Conservation (phyloP, 2,888 invertebrate species). For the Anorthoa munda region DNA sequence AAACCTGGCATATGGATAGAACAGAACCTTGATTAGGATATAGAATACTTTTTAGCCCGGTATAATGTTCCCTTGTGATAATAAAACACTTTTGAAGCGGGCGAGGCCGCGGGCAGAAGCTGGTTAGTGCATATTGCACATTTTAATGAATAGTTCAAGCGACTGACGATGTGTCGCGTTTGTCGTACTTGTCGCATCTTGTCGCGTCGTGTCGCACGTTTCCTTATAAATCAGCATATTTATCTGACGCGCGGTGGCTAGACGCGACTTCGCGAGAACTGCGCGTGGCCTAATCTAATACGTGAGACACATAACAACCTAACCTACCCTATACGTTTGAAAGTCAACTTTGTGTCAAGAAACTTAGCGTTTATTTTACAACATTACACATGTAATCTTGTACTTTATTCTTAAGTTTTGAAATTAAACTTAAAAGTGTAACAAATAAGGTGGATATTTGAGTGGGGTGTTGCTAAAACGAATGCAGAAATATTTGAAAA, state of each 20-base stretch:
- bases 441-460: constrained; percentile 27
- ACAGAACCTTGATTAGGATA: too few relatives aligned
- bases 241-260: constrained; percentile 58
- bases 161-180: constrained; percentile 32
- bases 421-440: constrained; percentile 31
- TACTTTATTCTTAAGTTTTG: constrained; percentile 11
- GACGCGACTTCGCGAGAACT: constrained; percentile 55
- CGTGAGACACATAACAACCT: constrained; percentile 65
- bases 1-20: too few relatives aligned
- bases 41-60: too few relatives aligned
- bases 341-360: constrained; percentile 42
- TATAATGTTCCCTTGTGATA: too few relatives aligned
- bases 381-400: constrained; percentile 6
- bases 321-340: constrained; percentile 23
- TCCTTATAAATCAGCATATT: constrained; percentile 68
- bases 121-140: not conserved
- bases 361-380: constrained; percentile 40
- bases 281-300: constrained; percentile 70
- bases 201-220: constrained; percentile 49
- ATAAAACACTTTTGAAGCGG: too few relatives aligned
- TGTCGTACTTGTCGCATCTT: constrained; percentile 19
- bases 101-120: too few relatives aligned
- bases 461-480: constrained; percentile 28
- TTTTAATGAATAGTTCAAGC: constrained; percentile 6
- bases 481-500: constrained; percentile 65